These are phyloP conservation scores for Ptyas mucosa DNA, from an alignment of 2,113 vertebrate genomes.

Conservation along the genomic window DNA sequence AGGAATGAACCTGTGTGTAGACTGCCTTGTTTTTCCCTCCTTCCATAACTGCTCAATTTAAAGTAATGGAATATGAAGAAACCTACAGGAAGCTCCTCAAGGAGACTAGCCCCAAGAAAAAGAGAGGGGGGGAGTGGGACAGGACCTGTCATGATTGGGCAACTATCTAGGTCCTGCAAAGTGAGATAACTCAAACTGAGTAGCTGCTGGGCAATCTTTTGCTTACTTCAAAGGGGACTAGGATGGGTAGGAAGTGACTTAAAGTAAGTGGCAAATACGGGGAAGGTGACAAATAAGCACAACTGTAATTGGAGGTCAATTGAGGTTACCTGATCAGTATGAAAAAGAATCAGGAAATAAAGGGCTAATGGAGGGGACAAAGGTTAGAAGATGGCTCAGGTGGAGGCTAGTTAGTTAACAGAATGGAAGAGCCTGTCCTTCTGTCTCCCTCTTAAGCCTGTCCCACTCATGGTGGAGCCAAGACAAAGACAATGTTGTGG, in stretches of 20 bases:
- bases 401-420: neutral
- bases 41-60: neutral
- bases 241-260: neutral
- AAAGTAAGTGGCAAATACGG: neutral
- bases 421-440: neutral
- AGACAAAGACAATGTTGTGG: neutral
- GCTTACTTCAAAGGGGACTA: neutral
- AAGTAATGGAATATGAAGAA: neutral
- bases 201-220: neutral
- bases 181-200: neutral
- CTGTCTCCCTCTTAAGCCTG: neutral
- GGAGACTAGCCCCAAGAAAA: neutral
- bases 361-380: neutral
- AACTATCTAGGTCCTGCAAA: neutral
- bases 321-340: neutral
- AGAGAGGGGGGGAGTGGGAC: fast-evolving
- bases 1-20: neutral
- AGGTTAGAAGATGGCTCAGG: neutral
- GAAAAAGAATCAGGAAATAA: neutral
- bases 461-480: neutral
- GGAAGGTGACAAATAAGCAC: neutral
- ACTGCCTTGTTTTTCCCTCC: neutral
- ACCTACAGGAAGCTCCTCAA: neutral
- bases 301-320: neutral
- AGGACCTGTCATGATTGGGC: neutral